Evolutionary conservation across 2,888 invertebrate genomes (phyloP), one percentile per base, ranked within the genome.

Genomic region (Dynastes grantii): DNA sequence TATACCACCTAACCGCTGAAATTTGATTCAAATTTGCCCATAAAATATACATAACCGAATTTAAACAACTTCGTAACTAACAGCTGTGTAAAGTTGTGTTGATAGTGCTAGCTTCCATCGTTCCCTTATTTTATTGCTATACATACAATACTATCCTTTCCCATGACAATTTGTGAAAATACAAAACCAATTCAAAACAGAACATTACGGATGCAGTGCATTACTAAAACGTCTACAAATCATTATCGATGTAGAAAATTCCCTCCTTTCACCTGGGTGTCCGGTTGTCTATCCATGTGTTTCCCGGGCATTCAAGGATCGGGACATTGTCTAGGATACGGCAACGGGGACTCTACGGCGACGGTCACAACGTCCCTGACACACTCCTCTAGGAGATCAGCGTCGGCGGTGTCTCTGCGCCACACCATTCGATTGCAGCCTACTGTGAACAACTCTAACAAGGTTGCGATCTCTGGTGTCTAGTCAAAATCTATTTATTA

Each of bases 241-340:
- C 71, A 81, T 80, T 75, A 76, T 81, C 81, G 80, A 49, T 76
- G 78, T 86, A 92, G 92, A 88, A 92, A 92, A 85, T 91, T 93
- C 81, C 93, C 94, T 0, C 93, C 94, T 8, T 93, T 93, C 87
- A 93, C 93, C 82, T 94, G 94, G 94, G 88, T 93, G 82, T 92
- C 93, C 89, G 93, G 92, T 82, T 88, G 88, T 82, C 81, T 88
- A 76, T 85, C 87, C 63, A 79, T 86, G 79, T 88, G 88, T 80
- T 86, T 87, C 80, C 87, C 88, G 29, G 86, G 85, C 55, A 82
- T 86, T 79, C 84, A 85, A 70, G 84, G 85, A 76, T 82, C 84
- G 65, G 84, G 85, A 37, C 86, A 85, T 75, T 88, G 88, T 82
- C 83, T 88, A 63, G 86, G 86, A 58, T 87, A 86, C 82, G 85